phyloP scores from a whole-genome alignment of 2,797 vertebrate genomes.

The Sebastes melanostomus region DNA sequence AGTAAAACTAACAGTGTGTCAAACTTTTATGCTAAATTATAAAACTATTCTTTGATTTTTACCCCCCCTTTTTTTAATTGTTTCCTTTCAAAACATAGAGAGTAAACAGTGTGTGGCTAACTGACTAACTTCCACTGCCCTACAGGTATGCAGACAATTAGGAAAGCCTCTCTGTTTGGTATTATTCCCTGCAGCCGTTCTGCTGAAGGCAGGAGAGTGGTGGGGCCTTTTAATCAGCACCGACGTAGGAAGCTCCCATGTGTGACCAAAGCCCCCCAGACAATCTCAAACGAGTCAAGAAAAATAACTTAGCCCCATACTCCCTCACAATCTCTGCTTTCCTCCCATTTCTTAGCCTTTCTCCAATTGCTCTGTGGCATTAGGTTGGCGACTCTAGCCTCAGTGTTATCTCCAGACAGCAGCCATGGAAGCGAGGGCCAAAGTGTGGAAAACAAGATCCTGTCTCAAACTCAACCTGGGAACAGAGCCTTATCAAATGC shows the following conservation, averaged over 20 bases:
- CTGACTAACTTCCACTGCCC: conserved; percentile 56
- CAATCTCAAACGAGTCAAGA: conserved; percentile 63
- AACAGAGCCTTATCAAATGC: conserved; percentile 56
- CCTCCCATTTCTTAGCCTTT: conserved; percentile 23
- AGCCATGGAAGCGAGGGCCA: conserved; percentile 56
- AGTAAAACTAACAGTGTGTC: neutral
- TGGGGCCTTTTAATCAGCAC: conserved; percentile 76
- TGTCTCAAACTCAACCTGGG: conserved; percentile 53
- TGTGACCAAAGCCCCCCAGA: conserved; percentile 71
- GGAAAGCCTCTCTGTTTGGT: conserved; percentile 63
- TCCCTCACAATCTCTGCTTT: conserved; percentile 39
- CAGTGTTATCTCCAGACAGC: conserved; percentile 69
- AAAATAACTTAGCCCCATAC: conserved; percentile 53
- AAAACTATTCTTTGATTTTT: neutral
- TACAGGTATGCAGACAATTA: conserved; percentile 77
- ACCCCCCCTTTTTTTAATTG: conserved; percentile 1
- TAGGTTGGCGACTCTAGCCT: conserved; percentile 39
- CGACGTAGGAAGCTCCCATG: conserved; percentile 65
- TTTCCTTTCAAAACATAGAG: conserved; percentile 43
- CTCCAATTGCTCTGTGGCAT: conserved; percentile 44
- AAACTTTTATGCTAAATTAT: neutral
- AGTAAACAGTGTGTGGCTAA: conserved; percentile 51
- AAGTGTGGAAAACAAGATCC: conserved; percentile 55
- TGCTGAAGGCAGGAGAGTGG: conserved; percentile 59
- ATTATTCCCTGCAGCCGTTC: conserved; percentile 56